These are phyloP conservation scores for Pycnonotus jocosus DNA, from an alignment of 2,113 vertebrate genomes.

Conservation along the genomic window DNA sequence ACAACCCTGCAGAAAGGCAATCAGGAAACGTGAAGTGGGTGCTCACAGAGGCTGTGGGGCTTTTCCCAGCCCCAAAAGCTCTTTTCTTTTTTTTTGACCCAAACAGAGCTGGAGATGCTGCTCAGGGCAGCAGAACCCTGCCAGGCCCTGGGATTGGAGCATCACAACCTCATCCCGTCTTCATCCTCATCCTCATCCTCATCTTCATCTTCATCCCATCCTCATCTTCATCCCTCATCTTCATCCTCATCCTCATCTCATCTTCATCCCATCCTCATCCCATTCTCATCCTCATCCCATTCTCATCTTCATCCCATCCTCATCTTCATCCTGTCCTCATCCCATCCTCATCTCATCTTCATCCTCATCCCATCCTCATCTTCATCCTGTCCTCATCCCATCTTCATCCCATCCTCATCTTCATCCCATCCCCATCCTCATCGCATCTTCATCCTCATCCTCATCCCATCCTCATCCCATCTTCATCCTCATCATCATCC, in stretches of 20 bases:
- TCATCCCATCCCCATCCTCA: no score
- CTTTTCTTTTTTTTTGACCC: neutral
- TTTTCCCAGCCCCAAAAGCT: neutral
- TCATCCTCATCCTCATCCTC: neutral
- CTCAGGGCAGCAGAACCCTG: neutral
- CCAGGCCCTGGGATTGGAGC: neutral
- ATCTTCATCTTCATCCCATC: no score
- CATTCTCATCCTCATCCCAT: no score
- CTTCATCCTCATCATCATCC: neutral
- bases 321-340: no score
- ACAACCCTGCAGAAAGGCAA: conserved; percentile 31
- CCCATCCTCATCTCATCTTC: no score
- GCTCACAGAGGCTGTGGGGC: neutral
- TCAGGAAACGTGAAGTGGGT: neutral
- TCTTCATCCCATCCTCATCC: no score
- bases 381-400: no score
- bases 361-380: no score
- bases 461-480: no score
- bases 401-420: no score
- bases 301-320: no score
- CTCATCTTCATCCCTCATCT: no score
- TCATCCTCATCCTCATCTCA: neutral
- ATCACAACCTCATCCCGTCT: neutral
- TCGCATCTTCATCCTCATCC: neutral
- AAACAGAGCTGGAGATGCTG: neutral